Evolutionary conservation across 2,888 invertebrate genomes (phyloP).

Genomic region (Saturnia japonica): DNA sequence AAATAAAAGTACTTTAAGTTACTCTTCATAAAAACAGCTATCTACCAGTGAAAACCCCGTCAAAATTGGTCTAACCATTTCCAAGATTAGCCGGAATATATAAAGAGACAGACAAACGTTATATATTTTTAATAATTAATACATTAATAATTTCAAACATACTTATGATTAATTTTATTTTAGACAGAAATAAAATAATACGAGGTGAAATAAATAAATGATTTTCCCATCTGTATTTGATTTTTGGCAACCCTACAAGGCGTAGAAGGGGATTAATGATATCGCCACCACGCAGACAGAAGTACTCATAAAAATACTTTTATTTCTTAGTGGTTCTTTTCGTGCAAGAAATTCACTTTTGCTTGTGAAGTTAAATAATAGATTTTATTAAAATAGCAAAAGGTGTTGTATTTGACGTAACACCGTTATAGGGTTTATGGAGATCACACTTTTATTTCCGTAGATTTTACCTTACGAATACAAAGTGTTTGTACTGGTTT

Average conservation of each 20-base stretch:
- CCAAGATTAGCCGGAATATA: too few relatives aligned
- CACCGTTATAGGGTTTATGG: neutral
- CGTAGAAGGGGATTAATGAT: conserved; percentile 56
- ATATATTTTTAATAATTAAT: neutral
- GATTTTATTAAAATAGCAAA: conserved; percentile 23
- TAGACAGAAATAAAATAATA: neutral
- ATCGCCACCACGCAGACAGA: conserved; percentile 54
- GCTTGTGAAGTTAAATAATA: conserved; percentile 39
- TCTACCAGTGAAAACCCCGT: too few relatives aligned
- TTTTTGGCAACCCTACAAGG: conserved; percentile 28
- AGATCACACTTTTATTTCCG: neutral
- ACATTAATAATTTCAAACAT: neutral
- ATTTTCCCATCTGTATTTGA: conserved; percentile 34
- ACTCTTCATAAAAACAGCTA: too few relatives aligned
- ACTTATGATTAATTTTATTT: neutral
- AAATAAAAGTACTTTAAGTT: too few relatives aligned
- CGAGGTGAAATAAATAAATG: neutral
- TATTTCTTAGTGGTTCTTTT: conserved; percentile 45
- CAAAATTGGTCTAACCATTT: too few relatives aligned
- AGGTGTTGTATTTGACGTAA: conserved; percentile 9
- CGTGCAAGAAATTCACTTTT: conserved; percentile 50
- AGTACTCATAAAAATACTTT: conserved; percentile 53
- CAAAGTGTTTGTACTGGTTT: too few relatives aligned
- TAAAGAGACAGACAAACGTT: too few relatives aligned
- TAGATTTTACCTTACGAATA: neutral